Conservation (phyloP, 2,113 vertebrate genomes). For the Ammodytes dubius region DNA sequence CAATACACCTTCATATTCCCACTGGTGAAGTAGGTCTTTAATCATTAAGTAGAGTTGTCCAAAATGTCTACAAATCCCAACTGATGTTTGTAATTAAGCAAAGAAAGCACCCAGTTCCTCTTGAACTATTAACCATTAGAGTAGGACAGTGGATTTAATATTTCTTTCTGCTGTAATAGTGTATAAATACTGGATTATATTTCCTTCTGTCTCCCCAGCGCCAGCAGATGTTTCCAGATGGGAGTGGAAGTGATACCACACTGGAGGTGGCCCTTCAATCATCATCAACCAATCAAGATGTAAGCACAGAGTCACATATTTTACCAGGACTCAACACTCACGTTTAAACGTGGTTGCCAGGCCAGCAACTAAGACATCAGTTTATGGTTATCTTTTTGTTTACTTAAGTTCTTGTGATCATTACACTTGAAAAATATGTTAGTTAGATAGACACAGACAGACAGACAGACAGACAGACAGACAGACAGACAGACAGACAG, state of each 20-base stretch:
- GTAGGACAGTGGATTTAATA: not conserved
- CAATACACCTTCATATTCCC: too few species aligned
- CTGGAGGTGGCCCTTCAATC: slow-evolving; percentile 67
- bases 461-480: too few species aligned
- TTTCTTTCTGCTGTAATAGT: not conserved
- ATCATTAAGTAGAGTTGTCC: too few species aligned
- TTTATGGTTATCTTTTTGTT: too few species aligned
- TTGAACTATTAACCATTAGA: not conserved
- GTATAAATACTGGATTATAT: not conserved
- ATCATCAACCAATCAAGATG: slow-evolving; percentile 15
- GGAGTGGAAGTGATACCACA: slow-evolving; percentile 74
- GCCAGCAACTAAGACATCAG: too few species aligned
- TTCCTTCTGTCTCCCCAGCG: slow-evolving; percentile 58
- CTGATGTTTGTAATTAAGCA: not conserved
- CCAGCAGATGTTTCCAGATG: slow-evolving; percentile 83
- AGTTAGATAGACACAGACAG: too few species aligned
- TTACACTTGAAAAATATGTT: too few species aligned
- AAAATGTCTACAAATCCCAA: not conserved
- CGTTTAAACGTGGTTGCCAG: too few species aligned
- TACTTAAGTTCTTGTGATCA: too few species aligned
- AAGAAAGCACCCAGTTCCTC: not conserved
- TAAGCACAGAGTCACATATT: slow-evolving; percentile 49
- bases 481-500: too few species aligned
- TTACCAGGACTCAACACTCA: too few species aligned
- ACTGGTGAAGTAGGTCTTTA: too few species aligned